A percentile compares a stretch with the other conserved stretches of the same genome.
phyloP scores from a whole-genome alignment of 2,888 invertebrate species.

The Strigamia transsilvanica region DNA sequence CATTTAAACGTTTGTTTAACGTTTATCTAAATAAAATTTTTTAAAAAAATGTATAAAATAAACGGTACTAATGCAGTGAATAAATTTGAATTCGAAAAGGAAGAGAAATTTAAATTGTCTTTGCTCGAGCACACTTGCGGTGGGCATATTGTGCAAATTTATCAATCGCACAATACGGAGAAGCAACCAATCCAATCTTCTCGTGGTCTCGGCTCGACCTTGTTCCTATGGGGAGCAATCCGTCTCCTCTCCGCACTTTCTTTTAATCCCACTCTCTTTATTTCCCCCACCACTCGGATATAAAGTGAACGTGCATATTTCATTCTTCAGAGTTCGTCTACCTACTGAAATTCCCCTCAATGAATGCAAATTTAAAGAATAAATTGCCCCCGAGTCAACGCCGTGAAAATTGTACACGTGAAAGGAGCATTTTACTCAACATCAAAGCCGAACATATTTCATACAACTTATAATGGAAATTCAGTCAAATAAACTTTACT shows the following conservation, averaged over 20 bases:
- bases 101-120: not conserved
- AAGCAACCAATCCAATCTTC: slow-evolving; percentile 10
- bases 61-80: too few species aligned
- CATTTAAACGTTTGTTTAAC: not conserved
- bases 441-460: not conserved
- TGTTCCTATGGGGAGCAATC: slow-evolving; percentile 23
- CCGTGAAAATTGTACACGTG: not conserved
- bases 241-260: not conserved
- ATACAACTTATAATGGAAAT: not conserved
- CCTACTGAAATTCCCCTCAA: not conserved
- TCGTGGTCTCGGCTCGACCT: not conserved
- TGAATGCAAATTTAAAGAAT: slow-evolving; percentile 4
- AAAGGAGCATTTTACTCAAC: slow-evolving; percentile 11
- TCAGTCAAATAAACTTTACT: not conserved
- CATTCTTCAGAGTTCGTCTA: not conserved
- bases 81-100: too few species aligned
- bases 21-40: too few species aligned
- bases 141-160: slow-evolving; percentile 10
- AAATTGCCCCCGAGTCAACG: slow-evolving; percentile 20
- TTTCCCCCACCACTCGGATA: not conserved
- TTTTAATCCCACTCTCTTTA: slow-evolving; percentile 24
- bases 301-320: not conserved
- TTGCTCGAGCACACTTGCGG: not conserved
- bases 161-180: slow-evolving; percentile 20
- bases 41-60: too few species aligned